These are phyloP conservation scores for Pantherophis alleghaniensis DNA, from an alignment of 2,797 vertebrate genomes.

Conservation along the genomic window DNA sequence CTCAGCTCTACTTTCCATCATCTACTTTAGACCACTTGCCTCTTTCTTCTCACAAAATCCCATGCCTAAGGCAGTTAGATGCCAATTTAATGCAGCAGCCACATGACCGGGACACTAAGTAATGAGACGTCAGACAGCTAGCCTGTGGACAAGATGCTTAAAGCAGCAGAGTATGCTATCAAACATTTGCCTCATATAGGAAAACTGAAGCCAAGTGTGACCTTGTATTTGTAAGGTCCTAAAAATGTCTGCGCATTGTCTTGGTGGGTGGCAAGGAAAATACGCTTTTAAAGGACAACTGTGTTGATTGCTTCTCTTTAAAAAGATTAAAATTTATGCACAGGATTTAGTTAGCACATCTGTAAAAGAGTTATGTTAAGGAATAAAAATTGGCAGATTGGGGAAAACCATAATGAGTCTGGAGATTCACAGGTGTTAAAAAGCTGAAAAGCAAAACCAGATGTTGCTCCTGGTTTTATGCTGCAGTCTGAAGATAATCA, in stretches of 20 bases:
- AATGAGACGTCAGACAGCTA: background rate
- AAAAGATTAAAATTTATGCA: slow-evolving; percentile 12
- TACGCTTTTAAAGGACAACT: background rate
- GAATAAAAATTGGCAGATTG: background rate
- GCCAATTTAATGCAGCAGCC: background rate
- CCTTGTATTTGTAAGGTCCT: background rate
- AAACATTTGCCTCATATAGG: background rate
- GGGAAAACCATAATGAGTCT: slow-evolving; percentile 1
- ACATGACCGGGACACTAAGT: background rate
- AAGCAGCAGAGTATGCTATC: background rate
- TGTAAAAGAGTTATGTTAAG: background rate
- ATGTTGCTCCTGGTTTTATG: background rate
- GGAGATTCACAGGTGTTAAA: background rate
- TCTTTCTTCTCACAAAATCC: background rate
- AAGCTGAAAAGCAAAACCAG: background rate
- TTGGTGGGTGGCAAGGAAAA: background rate
- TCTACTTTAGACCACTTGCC: background rate
- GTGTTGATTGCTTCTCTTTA: background rate
- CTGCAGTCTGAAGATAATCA: background rate
- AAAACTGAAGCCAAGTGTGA: background rate
- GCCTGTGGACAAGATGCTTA: background rate
- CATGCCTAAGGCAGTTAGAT: background rate
- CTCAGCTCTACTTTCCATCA: background rate
- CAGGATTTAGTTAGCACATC: background rate
- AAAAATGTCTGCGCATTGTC: background rate